These are phyloP conservation scores for Ginglymostoma cirratum DNA, from an alignment of 2,113 vertebrate genomes.

Conservation along the genomic window DNA sequence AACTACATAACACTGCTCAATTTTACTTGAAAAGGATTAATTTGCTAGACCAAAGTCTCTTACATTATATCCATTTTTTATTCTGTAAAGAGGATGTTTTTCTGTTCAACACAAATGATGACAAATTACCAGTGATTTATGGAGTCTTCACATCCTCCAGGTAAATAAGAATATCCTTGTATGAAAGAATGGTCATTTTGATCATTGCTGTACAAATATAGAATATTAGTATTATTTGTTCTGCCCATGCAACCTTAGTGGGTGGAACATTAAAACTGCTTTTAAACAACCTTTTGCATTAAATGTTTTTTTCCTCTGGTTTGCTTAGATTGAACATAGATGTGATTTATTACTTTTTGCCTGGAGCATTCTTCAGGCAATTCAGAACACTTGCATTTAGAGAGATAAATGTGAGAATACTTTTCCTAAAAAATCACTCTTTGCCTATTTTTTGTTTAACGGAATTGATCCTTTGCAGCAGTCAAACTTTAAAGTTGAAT, in stretches of 20 bases:
- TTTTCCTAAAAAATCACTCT: not conserved
- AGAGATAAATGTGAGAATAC: not conserved
- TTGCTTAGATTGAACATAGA: not conserved
- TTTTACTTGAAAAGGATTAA: not conserved
- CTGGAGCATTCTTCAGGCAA: not conserved
- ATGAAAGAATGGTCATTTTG: not conserved
- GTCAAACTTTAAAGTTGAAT: not conserved
- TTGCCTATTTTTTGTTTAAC: not conserved
- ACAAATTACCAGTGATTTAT: constrained; percentile 67
- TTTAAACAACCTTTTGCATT: not conserved
- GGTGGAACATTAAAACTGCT: not conserved
- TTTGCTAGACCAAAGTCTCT: not conserved
- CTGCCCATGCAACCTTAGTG: not conserved
- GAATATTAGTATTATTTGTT: not conserved
- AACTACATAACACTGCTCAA: not conserved
- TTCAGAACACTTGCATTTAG: not conserved
- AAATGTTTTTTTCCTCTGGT: not conserved
- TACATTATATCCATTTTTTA: not conserved
- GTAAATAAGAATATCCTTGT: constrained; percentile 47
- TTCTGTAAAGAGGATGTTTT: constrained; percentile 69
- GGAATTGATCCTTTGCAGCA: not conserved
- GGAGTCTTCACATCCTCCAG: constrained; percentile 76
- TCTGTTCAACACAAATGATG: constrained; percentile 67
- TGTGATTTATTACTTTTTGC: not conserved
- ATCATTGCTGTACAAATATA: not conserved